These are phyloP conservation scores for Pheosia gnoma DNA, from an alignment of 2,888 invertebrate species.

Conservation along the genomic window DNA sequence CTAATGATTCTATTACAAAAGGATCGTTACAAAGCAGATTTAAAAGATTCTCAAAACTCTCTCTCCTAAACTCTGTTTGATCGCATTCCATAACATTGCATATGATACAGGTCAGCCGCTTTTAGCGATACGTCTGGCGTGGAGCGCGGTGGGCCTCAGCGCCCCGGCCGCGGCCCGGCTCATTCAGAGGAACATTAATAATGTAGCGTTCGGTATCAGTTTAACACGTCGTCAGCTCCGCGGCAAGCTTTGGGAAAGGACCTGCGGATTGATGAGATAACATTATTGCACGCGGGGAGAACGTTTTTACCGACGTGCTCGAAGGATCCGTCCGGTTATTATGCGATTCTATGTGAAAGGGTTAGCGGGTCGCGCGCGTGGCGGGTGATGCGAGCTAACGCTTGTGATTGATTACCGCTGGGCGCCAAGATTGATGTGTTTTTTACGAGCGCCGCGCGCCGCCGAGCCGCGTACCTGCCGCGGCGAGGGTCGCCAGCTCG, in stretches of 20 bases:
- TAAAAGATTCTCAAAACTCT: no score
- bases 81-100: no score
- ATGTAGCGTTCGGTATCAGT: background rate
- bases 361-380: constrained; percentile 21
- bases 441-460: constrained; percentile 43
- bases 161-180: background rate
- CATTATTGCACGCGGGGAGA: background rate
- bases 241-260: background rate
- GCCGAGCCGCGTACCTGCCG: background rate
- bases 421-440: constrained; percentile 55
- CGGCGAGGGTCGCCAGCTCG: no score
- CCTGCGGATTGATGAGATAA: background rate
- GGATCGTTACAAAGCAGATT: no score
- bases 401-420: constrained; percentile 33
- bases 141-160: no score
- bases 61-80: no score
- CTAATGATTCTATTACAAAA: no score
- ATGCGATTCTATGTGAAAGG: background rate
- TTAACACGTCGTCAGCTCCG: background rate
- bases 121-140: no score
- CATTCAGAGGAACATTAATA: background rate
- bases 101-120: no score
- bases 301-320: background rate
- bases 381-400: constrained; percentile 26
- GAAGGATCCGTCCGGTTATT: background rate